A percentile compares a stretch with the other conserved stretches of the same genome.
These are phyloP conservation scores for Cetoscarus ocellatus DNA, from an alignment of 2,797 vertebrate genomes.

Conservation along the genomic window DNA sequence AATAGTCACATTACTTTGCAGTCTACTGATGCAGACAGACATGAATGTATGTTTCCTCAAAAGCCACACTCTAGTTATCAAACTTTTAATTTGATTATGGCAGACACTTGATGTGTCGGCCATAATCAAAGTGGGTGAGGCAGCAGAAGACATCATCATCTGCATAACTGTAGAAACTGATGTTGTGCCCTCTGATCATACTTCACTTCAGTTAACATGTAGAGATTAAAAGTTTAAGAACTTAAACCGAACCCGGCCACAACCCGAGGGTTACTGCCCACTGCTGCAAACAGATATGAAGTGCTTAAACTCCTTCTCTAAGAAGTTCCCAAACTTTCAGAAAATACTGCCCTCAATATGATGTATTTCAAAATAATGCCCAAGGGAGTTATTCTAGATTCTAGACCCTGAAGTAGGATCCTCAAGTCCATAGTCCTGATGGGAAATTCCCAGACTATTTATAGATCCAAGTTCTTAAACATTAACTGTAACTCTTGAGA, in stretches of 20 bases:
- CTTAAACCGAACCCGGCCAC: no score
- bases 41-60: neutral
- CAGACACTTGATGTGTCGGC: constrained; percentile 31
- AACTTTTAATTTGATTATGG: constrained; percentile 23
- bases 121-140: constrained; percentile 26
- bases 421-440: neutral
- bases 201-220: no score
- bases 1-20: neutral
- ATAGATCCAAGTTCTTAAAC: neutral
- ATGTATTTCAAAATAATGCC: neutral
- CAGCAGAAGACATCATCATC: constrained; percentile 36
- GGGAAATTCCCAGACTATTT: neutral
- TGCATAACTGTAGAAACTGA: neutral
- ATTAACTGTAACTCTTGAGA: neutral
- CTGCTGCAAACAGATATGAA: no score
- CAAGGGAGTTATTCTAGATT: neutral
- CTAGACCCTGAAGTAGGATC: neutral
- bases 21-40: neutral
- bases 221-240: no score
- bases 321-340: no score
- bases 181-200: no score
- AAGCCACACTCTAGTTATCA: constrained; percentile 11
- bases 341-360: no score
- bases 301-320: no score
- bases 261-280: no score